Evolutionary conservation across 2,797 vertebrate genomes (phyloP).

Genomic region (Danio aesculapii): DNA sequence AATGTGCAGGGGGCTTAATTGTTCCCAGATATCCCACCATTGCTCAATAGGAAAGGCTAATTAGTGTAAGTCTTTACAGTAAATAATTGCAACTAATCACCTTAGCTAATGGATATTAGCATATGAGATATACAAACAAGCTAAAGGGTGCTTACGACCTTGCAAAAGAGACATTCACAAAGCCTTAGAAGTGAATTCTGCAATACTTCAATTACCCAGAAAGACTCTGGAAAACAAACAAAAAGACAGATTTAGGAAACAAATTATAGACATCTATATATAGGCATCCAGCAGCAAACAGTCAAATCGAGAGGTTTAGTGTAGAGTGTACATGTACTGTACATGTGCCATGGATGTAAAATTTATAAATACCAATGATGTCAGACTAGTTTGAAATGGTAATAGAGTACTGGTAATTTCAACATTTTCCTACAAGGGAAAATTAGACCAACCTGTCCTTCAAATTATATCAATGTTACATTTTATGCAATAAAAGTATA

Average conservation of each 20-base stretch:
- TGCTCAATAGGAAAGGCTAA: conserved; percentile 77
- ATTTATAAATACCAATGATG: background rate
- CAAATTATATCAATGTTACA: background rate
- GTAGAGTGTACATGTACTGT: background rate
- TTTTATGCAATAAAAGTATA: background rate
- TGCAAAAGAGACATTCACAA: conserved; percentile 29
- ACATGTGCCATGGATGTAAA: background rate
- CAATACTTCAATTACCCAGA: conserved; percentile 13
- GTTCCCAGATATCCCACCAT: conserved; percentile 80
- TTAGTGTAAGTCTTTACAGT: conserved; percentile 83
- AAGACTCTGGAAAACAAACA: background rate
- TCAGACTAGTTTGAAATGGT: background rate
- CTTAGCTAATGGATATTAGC: conserved; percentile 70
- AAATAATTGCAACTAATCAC: conserved; percentile 83
- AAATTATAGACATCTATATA: background rate
- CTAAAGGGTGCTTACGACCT: conserved; percentile 50
- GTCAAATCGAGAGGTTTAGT: background rate
- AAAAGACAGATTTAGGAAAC: background rate
- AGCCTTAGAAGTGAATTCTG: conserved; percentile 32
- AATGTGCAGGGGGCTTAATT: conserved; percentile 79
- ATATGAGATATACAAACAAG: conserved; percentile 65
- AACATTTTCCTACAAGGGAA: background rate
- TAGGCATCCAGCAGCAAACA: background rate
- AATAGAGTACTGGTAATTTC: background rate
- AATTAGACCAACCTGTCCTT: background rate